Conservation (phyloP, 2,888 invertebrate genomes). For the Alentia gelatinosa region DNA sequence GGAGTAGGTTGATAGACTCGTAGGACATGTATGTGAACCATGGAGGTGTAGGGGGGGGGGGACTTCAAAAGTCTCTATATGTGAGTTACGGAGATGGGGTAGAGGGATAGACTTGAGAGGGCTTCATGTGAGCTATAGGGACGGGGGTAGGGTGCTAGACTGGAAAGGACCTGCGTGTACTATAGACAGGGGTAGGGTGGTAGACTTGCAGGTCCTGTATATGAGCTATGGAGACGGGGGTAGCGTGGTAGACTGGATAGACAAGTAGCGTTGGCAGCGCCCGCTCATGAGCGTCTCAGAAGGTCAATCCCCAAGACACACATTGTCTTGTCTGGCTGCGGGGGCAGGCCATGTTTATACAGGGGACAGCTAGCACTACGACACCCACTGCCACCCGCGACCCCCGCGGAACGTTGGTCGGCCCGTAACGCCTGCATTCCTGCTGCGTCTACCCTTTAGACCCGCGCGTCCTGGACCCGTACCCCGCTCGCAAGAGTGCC, state of each 20-base stretch:
- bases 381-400: neutral
- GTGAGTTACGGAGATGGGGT: too few relatives aligned
- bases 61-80: too few relatives aligned
- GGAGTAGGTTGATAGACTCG: neutral
- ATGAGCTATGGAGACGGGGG: neutral
- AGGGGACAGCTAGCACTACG: neutral
- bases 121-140: too few relatives aligned
- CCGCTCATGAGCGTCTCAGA: neutral
- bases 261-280: slow-evolving; percentile 19
- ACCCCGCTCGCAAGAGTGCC: neutral
- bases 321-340: slow-evolving; percentile 44
- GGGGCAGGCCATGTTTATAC: slow-evolving; percentile 6
- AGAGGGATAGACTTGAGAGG: too few relatives aligned
- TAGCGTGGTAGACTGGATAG: neutral
- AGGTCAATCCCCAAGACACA: slow-evolving; percentile 53
- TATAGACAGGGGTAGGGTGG: too few relatives aligned
- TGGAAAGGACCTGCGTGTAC: too few relatives aligned
- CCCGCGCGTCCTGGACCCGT: neutral
- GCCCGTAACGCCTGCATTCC: slow-evolving; percentile 27
- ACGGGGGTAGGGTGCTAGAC: too few relatives aligned
- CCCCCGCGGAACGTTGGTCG: neutral
- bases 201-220: neutral
- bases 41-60: neutral
- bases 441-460: neutral
- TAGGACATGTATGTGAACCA: neutral